Percentiles rank a stretch among this genome's conserved stretches.
These are phyloP conservation scores for Macaria liturata DNA, from an alignment of 2,888 invertebrate species.

Conservation along the genomic window DNA sequence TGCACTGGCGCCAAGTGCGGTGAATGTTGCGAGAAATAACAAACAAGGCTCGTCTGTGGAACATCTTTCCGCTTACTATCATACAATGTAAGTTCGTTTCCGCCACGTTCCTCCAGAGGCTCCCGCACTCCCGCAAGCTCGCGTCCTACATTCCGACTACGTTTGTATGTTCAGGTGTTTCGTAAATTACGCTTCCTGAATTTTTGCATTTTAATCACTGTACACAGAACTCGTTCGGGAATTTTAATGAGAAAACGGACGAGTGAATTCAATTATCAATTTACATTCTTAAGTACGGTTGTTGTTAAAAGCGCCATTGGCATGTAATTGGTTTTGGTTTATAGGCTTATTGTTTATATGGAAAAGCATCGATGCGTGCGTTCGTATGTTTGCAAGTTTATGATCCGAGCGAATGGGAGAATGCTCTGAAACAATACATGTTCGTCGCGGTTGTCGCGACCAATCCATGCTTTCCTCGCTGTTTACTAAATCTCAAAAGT, in stretches of 20 bases:
- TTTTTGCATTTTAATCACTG: constrained; percentile 37
- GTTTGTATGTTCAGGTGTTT: constrained; percentile 34
- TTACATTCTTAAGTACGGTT: constrained; percentile 40
- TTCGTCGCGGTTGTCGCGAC: constrained; percentile 30
- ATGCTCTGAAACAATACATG: constrained; percentile 44
- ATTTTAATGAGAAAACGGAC: constrained; percentile 32
- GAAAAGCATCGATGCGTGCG: constrained; percentile 52
- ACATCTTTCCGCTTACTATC: constrained; percentile 17
- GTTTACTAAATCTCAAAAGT: constrained; percentile 35
- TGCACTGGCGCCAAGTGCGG: constrained; percentile 15
- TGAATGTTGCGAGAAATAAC: constrained; percentile 30
- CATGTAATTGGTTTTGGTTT: constrained; percentile 76
- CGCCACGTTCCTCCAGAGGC: constrained; percentile 38
- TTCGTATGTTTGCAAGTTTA: constrained; percentile 46
- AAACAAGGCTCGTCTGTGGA: constrained; percentile 28
- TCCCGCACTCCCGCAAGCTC: constrained; percentile 33
- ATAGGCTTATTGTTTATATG: constrained; percentile 65
- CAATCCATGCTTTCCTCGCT: constrained; percentile 30
- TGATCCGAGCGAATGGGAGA: constrained; percentile 48
- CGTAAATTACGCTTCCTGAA: constrained; percentile 31
- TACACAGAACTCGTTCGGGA: constrained; percentile 25
- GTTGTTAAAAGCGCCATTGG: constrained; percentile 50
- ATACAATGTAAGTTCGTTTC: constrained; percentile 39
- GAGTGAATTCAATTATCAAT: constrained; percentile 33
- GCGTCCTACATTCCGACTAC: constrained; percentile 35